Evolutionary conservation across 2,113 vertebrate genomes (phyloP), one percentile per base, ranked within the genome.

Genomic region (Ameiurus melas): DNA sequence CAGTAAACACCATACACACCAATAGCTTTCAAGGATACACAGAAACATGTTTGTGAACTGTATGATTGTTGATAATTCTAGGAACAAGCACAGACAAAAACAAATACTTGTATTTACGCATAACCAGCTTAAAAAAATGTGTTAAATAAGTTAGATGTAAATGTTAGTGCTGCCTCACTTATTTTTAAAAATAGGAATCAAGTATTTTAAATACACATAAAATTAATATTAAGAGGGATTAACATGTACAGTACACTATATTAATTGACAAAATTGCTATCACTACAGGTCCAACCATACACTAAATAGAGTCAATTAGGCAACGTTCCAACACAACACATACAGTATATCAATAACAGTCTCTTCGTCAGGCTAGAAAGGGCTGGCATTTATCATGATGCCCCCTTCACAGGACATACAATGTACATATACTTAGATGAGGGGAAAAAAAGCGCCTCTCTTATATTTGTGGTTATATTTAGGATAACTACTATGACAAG

Each of bases 361-460:
- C 89, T 91, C 89, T 92, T 90, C 87, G 92, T 92, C 92, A 91
- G 92, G 92, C 92, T 92, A 92, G 58, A 77, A 91, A 89, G 91
- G 90, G 85, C 89, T 89, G 58, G 89, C 88, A 89, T 91, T 90
- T 47, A 68, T 88, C 66, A 84, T 33, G 62, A 89, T 84, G 88
- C 91, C 80, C 87, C 89, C 89, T 90, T 90, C 77, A 90, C 84
- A 89, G 66, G 73, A 91, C 85, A 12, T 85, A 88, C 30, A 90
- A 91, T 83, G 16, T 85, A 88, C 30, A 90, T 33, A 81, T 81
- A 90, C 55, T 81, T 89, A 84, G 9, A 78, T 1, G 36, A 36
- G 36, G 2, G 36, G 2, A 36, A 36, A 90, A 87, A 90, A 22
- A 80, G n/a, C n/a, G n/a, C n/a, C n/a, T 36, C 13, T 20, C 30